phyloP scores from a whole-genome alignment of 2,888 invertebrate species.

The Scaptomyza cyrtandrae region DNA sequence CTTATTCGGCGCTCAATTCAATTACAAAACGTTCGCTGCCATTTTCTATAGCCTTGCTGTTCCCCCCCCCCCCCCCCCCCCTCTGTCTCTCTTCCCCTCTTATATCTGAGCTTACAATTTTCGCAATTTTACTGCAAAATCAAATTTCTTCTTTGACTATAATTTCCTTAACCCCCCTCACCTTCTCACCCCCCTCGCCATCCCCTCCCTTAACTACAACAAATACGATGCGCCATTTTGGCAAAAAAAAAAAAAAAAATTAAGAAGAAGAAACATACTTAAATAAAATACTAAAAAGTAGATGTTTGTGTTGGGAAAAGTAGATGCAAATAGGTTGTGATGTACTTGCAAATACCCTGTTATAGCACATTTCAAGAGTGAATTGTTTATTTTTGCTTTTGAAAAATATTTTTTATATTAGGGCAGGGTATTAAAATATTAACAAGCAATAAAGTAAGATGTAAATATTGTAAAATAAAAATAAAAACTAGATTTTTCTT shows the following conservation, averaged over 20 bases:
- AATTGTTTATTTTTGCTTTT: too few species aligned
- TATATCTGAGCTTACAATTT: conserved; percentile 42
- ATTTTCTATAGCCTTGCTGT: too few species aligned
- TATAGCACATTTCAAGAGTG: not conserved
- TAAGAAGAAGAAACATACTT: conserved; percentile 18
- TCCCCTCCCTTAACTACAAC: too few species aligned
- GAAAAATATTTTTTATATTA: too few species aligned
- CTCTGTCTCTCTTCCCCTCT: not conserved
- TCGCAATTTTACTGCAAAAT: conserved; percentile 50
- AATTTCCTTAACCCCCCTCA: conserved; percentile 43
- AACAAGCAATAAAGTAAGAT: too few species aligned
- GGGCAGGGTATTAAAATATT: not conserved
- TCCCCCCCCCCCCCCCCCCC: not conserved
- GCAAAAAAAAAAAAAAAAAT: conserved; percentile 10
- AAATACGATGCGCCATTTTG: conserved; percentile 66
- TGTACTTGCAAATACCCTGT: not conserved
- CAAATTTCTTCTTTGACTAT: conserved; percentile 74
- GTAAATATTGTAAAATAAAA: too few species aligned
- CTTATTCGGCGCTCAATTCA: conserved; percentile 75
- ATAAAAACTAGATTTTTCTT: too few species aligned
- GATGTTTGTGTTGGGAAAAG: not conserved
- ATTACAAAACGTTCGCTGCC: conserved; percentile 58
- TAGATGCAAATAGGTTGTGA: not conserved
- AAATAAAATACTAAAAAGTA: conserved; percentile 35
- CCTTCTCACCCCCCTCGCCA: not conserved